Evolutionary conservation across 1,140 invertebrate genomes (phyloP), one percentile per base, ranked within the genome.

Genomic region (Rhynchophorus ferrugineus): DNA sequence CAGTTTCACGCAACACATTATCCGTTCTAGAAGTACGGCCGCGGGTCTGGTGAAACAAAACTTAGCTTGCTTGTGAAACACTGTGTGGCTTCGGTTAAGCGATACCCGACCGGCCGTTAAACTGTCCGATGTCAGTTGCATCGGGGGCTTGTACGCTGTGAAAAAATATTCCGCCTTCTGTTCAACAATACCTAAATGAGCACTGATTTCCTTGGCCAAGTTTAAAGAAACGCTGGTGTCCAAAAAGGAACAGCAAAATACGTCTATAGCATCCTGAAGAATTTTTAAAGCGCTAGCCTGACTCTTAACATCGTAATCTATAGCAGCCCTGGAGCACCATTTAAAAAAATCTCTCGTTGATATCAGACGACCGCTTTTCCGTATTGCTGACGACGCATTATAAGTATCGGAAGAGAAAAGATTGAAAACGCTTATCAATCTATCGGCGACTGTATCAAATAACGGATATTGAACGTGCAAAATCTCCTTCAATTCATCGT

Each of bases 311-410:
- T 87, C 76, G 69, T 89, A 93, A 61, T 84, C 79, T 9, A 79
- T 67, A 16, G 81, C 73, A 6, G 89, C 81, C 63, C 94, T 77
- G 9, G 79, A 73, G 66, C 92, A 96, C 83, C 92, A 92, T 71
- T 95, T 96, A 50, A 97, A 82, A 8, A 98, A 75, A 78, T 98
- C 95, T 59, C 93, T 81, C 0, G 85, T 88, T 1, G 86, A 88
- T 14, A 80, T 84, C 13, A 84, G 67, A 61, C 86, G 75, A 2
- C 78, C 78, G 19, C 75, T 77, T 64, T 60, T 67, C n/a, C n/a
- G n/a, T 19, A 11, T 21, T 6, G 17, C 1, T 20, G 69, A 60
- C 33, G 61, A 34, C 29, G 39, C 47, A 7, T 67, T 62, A 24
- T 50, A 59, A 38, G 58, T 55, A 43, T 61, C 45, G 61, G 86